phyloP scores from a whole-genome alignment of 2,888 invertebrate genomes.

The Heteromyza rotundicornis region DNA sequence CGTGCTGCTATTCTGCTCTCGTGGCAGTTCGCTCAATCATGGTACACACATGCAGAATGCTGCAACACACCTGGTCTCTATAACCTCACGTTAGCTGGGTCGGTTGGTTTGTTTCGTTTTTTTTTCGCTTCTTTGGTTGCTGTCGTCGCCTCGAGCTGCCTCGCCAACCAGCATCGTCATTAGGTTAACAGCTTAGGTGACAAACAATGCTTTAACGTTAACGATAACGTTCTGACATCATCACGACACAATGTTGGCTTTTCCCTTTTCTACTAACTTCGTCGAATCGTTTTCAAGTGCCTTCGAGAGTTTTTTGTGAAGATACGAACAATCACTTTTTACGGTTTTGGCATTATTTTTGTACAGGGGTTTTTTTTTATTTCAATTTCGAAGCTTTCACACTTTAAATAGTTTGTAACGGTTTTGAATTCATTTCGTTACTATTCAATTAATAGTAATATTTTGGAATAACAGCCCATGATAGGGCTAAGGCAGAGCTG shows the following conservation, averaged over 20 bases:
- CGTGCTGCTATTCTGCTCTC: slow-evolving; percentile 44
- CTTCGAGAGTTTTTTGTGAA: too few species aligned
- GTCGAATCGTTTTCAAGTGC: too few species aligned
- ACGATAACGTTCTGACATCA: slow-evolving; percentile 11
- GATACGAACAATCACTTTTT: too few species aligned
- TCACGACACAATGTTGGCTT: too few species aligned
- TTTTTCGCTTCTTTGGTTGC: slow-evolving; percentile 27
- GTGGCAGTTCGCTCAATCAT: slow-evolving; percentile 54
- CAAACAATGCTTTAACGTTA: slow-evolving; percentile 24
- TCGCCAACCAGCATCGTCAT: slow-evolving; percentile 23
- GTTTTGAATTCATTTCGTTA: too few species aligned
- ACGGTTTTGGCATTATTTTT: too few species aligned
- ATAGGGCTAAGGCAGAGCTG: too few species aligned
- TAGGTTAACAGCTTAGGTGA: slow-evolving; percentile 34
- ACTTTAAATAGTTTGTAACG: too few species aligned
- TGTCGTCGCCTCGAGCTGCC: slow-evolving; percentile 3
- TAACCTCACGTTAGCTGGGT: slow-evolving; percentile 40
- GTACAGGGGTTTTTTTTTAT: too few species aligned
- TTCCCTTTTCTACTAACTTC: background rate
- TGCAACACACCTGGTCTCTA: background rate
- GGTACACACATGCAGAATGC: background rate
- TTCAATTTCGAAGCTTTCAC: too few species aligned
- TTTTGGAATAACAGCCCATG: too few species aligned
- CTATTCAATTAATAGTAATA: too few species aligned
- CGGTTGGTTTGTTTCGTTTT: slow-evolving; percentile 27